These are phyloP conservation scores for Euglossa dilemma DNA, from an alignment of 1,140 invertebrate genomes.

Conservation along the genomic window DNA sequence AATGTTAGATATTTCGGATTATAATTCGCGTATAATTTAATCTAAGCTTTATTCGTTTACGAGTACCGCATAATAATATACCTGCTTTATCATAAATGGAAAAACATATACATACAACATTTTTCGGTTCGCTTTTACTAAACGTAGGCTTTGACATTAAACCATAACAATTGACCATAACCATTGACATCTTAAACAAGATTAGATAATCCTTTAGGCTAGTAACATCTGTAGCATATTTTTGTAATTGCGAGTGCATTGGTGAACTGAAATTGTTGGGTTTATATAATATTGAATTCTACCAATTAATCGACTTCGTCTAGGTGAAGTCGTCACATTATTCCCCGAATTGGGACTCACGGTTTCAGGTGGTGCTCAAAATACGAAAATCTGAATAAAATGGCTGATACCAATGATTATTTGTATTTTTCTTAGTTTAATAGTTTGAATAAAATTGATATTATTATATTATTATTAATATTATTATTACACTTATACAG, in stretches of 20 bases:
- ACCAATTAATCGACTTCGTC: slow-evolving; percentile 77
- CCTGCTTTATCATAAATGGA: background rate
- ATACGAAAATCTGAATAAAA: background rate
- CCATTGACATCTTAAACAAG: slow-evolving; percentile 54
- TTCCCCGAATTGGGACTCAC: slow-evolving; percentile 86
- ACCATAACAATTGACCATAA: no score
- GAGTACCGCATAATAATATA: background rate
- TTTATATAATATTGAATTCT: slow-evolving; percentile 68
- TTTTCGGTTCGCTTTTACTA: slow-evolving; percentile 43
- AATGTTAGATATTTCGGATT: slow-evolving; percentile 28
- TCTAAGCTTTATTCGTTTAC: background rate
- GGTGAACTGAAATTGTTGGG: background rate
- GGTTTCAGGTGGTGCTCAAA: slow-evolving; percentile 83
- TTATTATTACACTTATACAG: no score
- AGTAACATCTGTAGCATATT: background rate
- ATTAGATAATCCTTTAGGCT: slow-evolving; percentile 61
- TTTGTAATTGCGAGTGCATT: background rate
- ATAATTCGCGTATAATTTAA: background rate
- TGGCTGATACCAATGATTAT: background rate
- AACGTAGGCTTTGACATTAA: slow-evolving; percentile 65
- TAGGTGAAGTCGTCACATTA: slow-evolving; percentile 84
- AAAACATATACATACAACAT: background rate
- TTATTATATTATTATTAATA: background rate
- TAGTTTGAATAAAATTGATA: background rate
- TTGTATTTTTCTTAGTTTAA: background rate